Evolutionary conservation across 2,113 vertebrate species (phyloP).

Genomic region (Pardalotus punctatus): DNA sequence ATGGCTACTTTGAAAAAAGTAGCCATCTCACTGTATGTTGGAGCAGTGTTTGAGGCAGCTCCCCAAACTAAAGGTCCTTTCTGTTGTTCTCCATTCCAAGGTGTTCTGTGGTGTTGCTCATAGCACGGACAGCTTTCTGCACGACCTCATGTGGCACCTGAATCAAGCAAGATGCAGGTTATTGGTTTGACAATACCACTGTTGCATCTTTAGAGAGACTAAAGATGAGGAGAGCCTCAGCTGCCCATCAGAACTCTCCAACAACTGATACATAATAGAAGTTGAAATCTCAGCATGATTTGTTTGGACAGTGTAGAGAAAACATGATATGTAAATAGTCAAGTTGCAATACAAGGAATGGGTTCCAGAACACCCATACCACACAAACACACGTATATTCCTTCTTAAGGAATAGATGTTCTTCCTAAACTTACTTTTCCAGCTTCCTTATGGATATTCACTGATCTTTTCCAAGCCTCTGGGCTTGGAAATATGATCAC

Average conservation of each 20-base stretch:
- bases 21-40: constrained; percentile 53
- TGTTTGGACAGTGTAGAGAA: neutral
- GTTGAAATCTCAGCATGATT: neutral
- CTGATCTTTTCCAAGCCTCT: neutral
- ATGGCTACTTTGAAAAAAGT: neutral
- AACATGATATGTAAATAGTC: fast-evolving
- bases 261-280: neutral
- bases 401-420: no score
- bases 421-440: neutral
- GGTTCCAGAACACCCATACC: neutral
- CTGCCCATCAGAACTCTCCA: neutral
- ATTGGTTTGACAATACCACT: neutral
- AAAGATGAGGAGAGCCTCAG: neutral
- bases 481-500: neutral
- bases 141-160: neutral
- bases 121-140: constrained; percentile 53
- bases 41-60: constrained; percentile 45
- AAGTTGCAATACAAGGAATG: neutral
- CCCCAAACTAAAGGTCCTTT: constrained; percentile 54
- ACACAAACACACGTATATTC: neutral
- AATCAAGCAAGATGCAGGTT: neutral
- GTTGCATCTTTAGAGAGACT: neutral
- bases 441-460: neutral
- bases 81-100: constrained; percentile 62
- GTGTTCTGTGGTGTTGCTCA: constrained; percentile 58